Evolutionary conservation across 2,113 vertebrate genomes (phyloP), one percentile per base, ranked within the genome.

Genomic region (Vidua chalybeata): DNA sequence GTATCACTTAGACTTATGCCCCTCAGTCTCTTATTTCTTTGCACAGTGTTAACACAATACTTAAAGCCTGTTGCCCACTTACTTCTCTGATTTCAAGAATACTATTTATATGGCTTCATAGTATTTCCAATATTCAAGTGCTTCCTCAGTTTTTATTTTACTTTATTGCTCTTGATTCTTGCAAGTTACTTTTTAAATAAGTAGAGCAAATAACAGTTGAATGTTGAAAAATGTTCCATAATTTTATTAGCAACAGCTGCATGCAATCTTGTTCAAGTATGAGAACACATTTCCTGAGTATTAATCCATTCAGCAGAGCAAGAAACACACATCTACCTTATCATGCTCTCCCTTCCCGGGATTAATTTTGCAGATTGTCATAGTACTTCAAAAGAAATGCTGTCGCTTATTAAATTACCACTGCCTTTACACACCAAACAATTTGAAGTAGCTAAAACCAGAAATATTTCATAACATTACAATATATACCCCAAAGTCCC

Each of bases 161-260:
- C 46, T 91, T 27, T 48, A 63, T 74, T 79, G 52, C 69, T 66
- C 55, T 86, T 72, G 37, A 80, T 52, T 89, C 51, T 87, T 95
- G 71, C 71, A 49, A 84, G 59, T 64, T 41, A 93, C 39, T 62
- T 94, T 87, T 94, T 72, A 66, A 92, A 45, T 74, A 80, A 89
- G 80, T 39, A 37, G 35, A 95, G 49, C 54, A 95, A 95, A 94
- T 96, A 84, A 93, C 82, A 97, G 80, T 62, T 76, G 68, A 91
- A 19, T 69, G 30, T 43, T 31, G 7, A 97, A 82, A 74, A 93
- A 78, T 27, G 62, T 69, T 58, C 43, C 89, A 95, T 95, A 75
- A 95, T 92, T 96, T 93, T 95, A 95, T 97, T 93, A 95, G 79
- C 68, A 96, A 94, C 87, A 93, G 90, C 58, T 95, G 85, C 80